Evolutionary conservation across 2,888 invertebrate species (phyloP).

Genomic region (Brachyopa scutellaris): DNA sequence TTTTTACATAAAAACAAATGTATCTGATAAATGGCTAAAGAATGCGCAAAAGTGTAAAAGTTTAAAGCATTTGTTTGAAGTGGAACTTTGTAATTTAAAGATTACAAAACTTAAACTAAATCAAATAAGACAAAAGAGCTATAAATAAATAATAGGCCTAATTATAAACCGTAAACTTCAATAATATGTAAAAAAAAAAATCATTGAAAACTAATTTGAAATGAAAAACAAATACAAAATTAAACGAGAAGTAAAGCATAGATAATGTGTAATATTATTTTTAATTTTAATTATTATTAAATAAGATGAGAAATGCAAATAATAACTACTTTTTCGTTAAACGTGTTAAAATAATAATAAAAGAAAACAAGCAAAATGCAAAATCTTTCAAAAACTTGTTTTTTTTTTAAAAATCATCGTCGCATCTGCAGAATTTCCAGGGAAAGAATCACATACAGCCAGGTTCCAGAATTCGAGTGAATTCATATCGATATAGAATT

Average conservation of each 20-base stretch:
- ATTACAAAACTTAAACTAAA: constrained; percentile 23
- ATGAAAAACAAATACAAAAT: constrained; percentile 4
- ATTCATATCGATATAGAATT: too few species aligned
- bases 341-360: constrained; percentile 72
- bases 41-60: constrained; percentile 49
- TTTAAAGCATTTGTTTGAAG: constrained; percentile 41
- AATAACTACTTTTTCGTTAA: constrained; percentile 72
- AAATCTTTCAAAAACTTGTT: constrained; percentile 52
- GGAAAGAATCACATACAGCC: too few species aligned
- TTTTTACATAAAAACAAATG: constrained; percentile 34
- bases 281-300: constrained; percentile 68
- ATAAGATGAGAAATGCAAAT: constrained; percentile 69
- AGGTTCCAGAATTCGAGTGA: too few species aligned
- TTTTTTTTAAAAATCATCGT: too few species aligned
- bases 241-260: constrained; percentile 47
- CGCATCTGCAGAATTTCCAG: too few species aligned
- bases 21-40: constrained; percentile 38
- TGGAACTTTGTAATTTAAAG: constrained; percentile 44
- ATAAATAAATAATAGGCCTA: constrained; percentile 67
- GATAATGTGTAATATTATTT: constrained; percentile 71
- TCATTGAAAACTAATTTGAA: constrained; percentile 41
- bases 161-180: constrained; percentile 58
- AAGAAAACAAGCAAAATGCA: constrained; percentile 66
- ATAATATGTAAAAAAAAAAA: constrained; percentile 24
- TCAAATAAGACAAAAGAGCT: constrained; percentile 50